Base-by-base conservation (phyloP, 2,888 invertebrate species). In the Eilema griseolum region DNA sequence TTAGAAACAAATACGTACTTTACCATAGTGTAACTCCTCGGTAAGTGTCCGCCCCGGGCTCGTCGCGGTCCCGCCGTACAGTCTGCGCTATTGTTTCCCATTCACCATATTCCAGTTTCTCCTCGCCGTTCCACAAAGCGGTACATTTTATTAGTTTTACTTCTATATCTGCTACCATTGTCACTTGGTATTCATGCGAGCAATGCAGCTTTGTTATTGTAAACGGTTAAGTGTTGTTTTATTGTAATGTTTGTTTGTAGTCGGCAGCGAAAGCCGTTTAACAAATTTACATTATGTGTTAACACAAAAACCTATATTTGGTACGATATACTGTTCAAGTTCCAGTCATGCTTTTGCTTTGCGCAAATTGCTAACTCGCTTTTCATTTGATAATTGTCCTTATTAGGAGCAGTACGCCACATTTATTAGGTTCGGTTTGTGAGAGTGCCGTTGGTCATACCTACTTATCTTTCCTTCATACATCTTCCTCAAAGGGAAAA, bases 21-120 rank as follows among this genome's bases (percentile, higher is more conserved):
- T 37, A 37, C 16, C 3, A 14, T 20, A 7, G 20, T 7, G 20
- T 20, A 46, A 20, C 1, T 46, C 46, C 46, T 4, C 46, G 16
- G 46, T 20, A 46, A 5, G 16, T 46, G 46, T 46, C 46, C 20
- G 20, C 46, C 14, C 46, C 46, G 46, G 20, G 8, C 52, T n/a
- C 52, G 16, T 46, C 46, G 52, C 20, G 7, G 52, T n/a, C 52
- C 23, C 23, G 61, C 33, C 23, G 2, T 24, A 46, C 46, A 28
- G 26, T 63, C 63, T 57, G 67, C 46, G 69, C 69, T 69, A 61
- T 69, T 69, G 80, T 73, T 69, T 52, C 41, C 16, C 41, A 67
- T 67, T 52, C 64, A 66, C 26, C 8, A 60, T 76, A 57, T 66
- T 67, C 72, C 69, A 67, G 31, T 67, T 73, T 66, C 57, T 73